Percentiles rank a stretch among this genome's conserved stretches.
Evolutionary conservation across 2,113 vertebrate genomes (phyloP).

Genomic region (Channa argus): DNA sequence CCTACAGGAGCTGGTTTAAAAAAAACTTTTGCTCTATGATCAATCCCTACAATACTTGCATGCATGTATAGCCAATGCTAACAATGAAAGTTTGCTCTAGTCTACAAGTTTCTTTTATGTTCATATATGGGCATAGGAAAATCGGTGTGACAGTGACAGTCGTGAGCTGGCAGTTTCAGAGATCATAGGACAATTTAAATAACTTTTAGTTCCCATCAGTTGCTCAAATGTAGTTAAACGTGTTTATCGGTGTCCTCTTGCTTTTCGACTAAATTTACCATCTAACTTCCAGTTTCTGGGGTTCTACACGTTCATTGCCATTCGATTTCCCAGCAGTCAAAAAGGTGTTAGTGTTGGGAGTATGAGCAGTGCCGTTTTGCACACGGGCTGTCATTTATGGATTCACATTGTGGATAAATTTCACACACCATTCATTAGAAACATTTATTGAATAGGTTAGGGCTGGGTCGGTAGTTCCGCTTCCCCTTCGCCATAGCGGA

Average conservation of each 20-base stretch:
- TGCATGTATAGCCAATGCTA: too few relatives aligned
- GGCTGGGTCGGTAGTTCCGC: constrained; percentile 83
- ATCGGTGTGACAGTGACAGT: too few relatives aligned
- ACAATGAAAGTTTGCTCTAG: too few relatives aligned
- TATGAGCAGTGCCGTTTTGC: neutral
- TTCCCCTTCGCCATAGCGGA: constrained; percentile 81
- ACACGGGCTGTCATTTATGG: neutral
- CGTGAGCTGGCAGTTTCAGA: too few relatives aligned
- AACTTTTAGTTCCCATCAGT: too few relatives aligned
- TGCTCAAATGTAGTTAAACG: neutral
- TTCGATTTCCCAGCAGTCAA: neutral
- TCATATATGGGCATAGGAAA: too few relatives aligned
- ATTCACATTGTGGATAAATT: neutral
- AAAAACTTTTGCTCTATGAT: too few relatives aligned
- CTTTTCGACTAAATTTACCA: constrained; percentile 6
- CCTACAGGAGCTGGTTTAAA: too few relatives aligned
- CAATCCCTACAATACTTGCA: too few relatives aligned
- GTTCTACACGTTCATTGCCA: neutral
- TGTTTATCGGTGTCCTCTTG: neutral
- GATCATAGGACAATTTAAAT: too few relatives aligned
- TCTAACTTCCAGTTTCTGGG: neutral
- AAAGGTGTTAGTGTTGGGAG: fast-evolving
- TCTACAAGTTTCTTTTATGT: too few relatives aligned
- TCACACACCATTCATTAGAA: constrained; percentile 43
- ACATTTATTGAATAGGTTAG: constrained; percentile 41